Percentiles rank a stretch among this genome's conserved stretches.
These are phyloP conservation scores for Esperia sulphurella DNA, from an alignment of 2,888 invertebrate genomes.

Conservation along the genomic window DNA sequence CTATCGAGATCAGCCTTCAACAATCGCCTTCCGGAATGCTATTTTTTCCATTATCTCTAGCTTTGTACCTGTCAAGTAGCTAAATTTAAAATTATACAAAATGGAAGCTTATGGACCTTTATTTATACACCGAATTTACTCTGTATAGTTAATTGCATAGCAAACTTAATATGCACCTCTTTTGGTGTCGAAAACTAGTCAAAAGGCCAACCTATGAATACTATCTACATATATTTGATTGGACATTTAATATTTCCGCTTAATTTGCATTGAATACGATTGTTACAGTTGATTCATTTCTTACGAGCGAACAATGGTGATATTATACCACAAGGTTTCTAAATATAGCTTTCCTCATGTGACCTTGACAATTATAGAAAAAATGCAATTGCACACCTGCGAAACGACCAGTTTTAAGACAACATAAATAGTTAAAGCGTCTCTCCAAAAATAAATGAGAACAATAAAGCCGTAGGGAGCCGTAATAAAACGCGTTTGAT, in stretches of 20 bases:
- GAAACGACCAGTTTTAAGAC: slow-evolving; percentile 1
- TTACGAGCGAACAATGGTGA: slow-evolving; percentile 28
- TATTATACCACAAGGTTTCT: slow-evolving; percentile 21
- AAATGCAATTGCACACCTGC: slow-evolving; percentile 2
- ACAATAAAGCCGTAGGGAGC: not conserved
- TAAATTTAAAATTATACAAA: not conserved
- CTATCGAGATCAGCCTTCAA: slow-evolving; percentile 35
- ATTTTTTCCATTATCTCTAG: slow-evolving; percentile 22
- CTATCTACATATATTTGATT: not conserved
- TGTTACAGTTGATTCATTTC: slow-evolving; percentile 31
- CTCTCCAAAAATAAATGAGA: not conserved
- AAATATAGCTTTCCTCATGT: slow-evolving; percentile 25
- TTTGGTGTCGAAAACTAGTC: not conserved
- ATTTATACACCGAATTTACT: too few relatives aligned
- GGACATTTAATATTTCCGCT: slow-evolving; percentile 40
- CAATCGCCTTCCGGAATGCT: slow-evolving; percentile 26
- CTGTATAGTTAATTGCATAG: too few relatives aligned
- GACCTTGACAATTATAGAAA: slow-evolving; percentile 12
- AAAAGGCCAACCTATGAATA: not conserved
- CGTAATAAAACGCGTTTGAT: not conserved
- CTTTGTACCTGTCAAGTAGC: slow-evolving; percentile 3
- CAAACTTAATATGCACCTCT: slow-evolving; percentile 7
- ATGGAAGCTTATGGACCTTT: not conserved
- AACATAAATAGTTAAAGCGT: not conserved
- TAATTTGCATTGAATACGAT: slow-evolving; percentile 59